phyloP scores from a whole-genome alignment of 2,113 vertebrate genomes.

The Phyllopteryx taeniolatus region DNA sequence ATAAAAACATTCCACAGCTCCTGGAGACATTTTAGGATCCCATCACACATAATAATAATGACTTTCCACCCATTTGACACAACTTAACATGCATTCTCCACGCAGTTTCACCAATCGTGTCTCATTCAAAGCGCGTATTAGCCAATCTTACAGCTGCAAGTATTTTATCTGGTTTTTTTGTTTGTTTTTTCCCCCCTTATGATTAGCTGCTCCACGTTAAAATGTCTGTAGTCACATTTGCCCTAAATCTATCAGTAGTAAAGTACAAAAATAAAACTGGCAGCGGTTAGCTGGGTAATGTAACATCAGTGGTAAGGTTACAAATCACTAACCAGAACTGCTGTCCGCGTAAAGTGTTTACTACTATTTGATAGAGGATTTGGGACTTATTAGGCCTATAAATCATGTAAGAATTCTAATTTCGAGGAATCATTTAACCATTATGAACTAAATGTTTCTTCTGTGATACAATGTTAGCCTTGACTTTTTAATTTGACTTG shows the following conservation, averaged over 20 bases:
- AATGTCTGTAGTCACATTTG: background rate
- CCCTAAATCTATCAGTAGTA: background rate
- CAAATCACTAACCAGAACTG: background rate
- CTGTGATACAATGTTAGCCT: background rate
- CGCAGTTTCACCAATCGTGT: background rate
- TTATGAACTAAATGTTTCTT: background rate
- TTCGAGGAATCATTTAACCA: background rate
- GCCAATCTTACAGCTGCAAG: background rate
- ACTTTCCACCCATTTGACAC: background rate
- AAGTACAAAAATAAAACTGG: slow-evolving; percentile 2
- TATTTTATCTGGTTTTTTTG: background rate
- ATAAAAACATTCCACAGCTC: slow-evolving; percentile 2
- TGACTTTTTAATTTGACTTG: background rate
- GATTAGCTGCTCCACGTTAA: background rate
- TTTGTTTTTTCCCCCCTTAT: background rate
- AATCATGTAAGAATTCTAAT: background rate
- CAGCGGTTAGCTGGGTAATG: background rate
- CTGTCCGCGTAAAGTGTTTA: background rate
- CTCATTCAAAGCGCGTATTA: background rate
- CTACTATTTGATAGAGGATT: background rate
- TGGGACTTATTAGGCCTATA: background rate
- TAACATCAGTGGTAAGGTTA: background rate
- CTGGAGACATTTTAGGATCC: background rate
- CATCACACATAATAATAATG: background rate
- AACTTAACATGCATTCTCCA: background rate